These are phyloP conservation scores for Cyclina sinensis DNA, from an alignment of 1,140 invertebrate species.

Conservation along the genomic window DNA sequence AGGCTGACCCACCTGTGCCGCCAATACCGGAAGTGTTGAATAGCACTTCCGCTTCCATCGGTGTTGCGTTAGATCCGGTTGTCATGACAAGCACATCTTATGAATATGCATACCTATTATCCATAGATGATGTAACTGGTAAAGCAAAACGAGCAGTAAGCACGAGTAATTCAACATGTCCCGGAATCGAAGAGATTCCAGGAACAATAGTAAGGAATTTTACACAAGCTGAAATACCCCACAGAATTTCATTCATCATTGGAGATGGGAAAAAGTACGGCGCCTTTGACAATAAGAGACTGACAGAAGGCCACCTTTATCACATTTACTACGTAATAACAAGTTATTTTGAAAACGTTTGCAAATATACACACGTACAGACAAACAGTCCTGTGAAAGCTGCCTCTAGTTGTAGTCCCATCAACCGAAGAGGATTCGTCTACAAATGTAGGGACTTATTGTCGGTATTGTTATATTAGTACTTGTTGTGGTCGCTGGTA, in stretches of 20 bases:
- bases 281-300: constrained; percentile 71
- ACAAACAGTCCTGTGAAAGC: constrained; percentile 68
- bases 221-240: constrained; percentile 66
- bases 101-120: constrained; percentile 65
- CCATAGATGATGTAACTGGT: constrained; percentile 70
- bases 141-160: constrained; percentile 44
- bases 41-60: constrained; percentile 70
- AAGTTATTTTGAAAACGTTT: constrained; percentile 75
- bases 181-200: constrained; percentile 54
- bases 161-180: constrained; percentile 50
- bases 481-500: constrained; percentile 74
- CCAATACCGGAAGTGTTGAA: constrained; percentile 72
- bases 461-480: constrained; percentile 73
- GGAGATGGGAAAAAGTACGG: constrained; percentile 77
- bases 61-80: constrained; percentile 76
- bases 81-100: constrained; percentile 71
- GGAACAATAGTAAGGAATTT: constrained; percentile 74
- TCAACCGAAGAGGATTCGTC: not conserved
- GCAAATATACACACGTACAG: constrained; percentile 75
- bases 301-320: constrained; percentile 73
- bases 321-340: constrained; percentile 79
- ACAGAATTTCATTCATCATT: constrained; percentile 68
- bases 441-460: constrained; percentile 68
- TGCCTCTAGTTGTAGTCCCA: constrained; percentile 27
- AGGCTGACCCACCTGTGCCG: constrained; percentile 64